Base-by-base conservation (phyloP, 1,140 invertebrate species). In the Hylaeus volcanicus region DNA sequence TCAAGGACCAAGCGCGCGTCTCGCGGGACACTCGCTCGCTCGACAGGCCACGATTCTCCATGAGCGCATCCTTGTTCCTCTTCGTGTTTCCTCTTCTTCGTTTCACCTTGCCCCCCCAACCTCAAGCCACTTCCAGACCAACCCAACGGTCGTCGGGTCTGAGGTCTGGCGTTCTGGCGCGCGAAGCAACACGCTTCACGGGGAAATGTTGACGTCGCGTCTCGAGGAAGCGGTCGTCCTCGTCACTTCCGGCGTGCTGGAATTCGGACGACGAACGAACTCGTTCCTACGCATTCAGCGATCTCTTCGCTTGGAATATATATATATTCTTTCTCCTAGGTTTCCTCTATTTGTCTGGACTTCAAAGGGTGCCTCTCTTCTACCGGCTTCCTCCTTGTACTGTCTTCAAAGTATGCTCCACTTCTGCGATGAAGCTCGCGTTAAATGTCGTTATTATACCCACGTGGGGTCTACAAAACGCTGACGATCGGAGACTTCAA, bases 201-300 rank as follows among this genome's bases (percentile, higher is more conserved):
- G 26, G 56, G 51, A n/a, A 51, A 63, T 51, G 45, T 48, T 3
- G 41, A 63, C 75, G n/a, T 61, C 74, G n/a, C 51, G 45, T 56
- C 48, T 60, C 72, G 70, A 74, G 79, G 83, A 85, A 84, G 69
- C 68, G 43, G 73, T 64, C 53, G 61, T 61, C 43, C 48, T 71
- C 85, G 74, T 87, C 82, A 82, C 83, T 87, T 88, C 86, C 86
- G 86, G 55, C 77, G 65, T 61, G 63, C 82, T 79, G 79, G 82
- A 85, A 84, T 87, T 70, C 78, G 76, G 26, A 79, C 79, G 80
- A 88, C 79, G 80, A 83, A 84, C 81, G 85, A 84, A 84, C 82
- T 79, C 72, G 86, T 81, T 48, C 45, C 45, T 48, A 48, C 55
- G 60, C 26, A 26, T 26, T 26, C 26, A 26, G 26, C 26, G 26